Evolutionary conservation across 2,797 vertebrate species (phyloP), one percentile per base, ranked within the genome.

Genomic region (Myotis planiceps): DNA sequence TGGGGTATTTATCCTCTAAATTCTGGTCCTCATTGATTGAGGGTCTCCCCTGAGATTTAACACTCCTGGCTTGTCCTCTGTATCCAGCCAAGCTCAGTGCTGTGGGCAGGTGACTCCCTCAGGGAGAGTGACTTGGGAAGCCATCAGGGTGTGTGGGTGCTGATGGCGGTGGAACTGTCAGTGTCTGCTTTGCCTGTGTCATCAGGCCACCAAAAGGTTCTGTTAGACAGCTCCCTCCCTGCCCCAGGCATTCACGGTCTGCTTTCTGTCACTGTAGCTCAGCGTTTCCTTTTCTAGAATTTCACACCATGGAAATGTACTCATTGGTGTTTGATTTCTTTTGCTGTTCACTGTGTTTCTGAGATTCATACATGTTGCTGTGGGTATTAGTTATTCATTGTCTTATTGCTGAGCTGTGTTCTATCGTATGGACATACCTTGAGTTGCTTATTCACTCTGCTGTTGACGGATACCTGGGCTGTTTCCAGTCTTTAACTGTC

Each of bases 371-470:
- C 6, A 2, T 2, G 1, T 19, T 13, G 12, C 10, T 6, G 6
- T 15, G 32, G 9, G 65, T 39, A 4, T 39, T 5, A 0, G 83
- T n/a, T 1, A 4, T 47, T 51, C 19, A 3, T 13, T 29, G 21
- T 45, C 39, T 63, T 37, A 1, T 6, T 4, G 9, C 75, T n/a
- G 74, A 71, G 53, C 63, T 47, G 34, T 72, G 18, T 47, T 14
- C 42, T 13, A 1, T 8, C 0, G 4, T 2, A 2, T 0, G n/a
- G 37, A 6, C 7, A 12, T 1, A 1, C 27, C 27, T 85, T 47
- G 0, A 16, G n/a, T 21, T 47, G 34, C 2, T 37, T 6, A 23
- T 16, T 34, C 10, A 15, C 21, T 58, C 34, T 65, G 5, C 39
- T 80, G 32, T 14, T 32, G 85, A 79, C 9, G n/a, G 87, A 74